These are phyloP conservation scores for Monopterus albus DNA, from an alignment of 2,113 vertebrate species.

Conservation along the genomic window DNA sequence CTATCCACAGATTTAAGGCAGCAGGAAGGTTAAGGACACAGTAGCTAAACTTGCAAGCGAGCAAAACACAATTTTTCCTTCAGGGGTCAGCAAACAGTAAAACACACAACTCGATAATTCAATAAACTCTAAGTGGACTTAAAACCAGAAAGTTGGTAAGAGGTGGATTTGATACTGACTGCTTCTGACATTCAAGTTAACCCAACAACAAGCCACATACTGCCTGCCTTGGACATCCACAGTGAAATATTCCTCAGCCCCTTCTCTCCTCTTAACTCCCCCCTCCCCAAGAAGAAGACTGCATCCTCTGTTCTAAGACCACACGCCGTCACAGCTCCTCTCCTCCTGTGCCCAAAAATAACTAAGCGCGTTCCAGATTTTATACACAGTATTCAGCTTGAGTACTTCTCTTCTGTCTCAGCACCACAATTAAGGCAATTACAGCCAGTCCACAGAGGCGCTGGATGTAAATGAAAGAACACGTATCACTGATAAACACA, in stretches of 20 bases:
- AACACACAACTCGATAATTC: slow-evolving; percentile 33
- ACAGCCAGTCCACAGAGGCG: neutral
- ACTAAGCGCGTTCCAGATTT: slow-evolving; percentile 68
- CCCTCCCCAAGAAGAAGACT: slow-evolving; percentile 72
- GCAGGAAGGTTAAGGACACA: neutral
- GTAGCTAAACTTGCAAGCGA: neutral
- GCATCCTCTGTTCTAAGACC: slow-evolving; percentile 78
- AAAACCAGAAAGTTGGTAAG: slow-evolving; percentile 15
- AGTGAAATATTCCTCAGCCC: slow-evolving; percentile 53
- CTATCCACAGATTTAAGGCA: neutral
- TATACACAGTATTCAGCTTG: slow-evolving; percentile 37
- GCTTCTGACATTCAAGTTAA: slow-evolving; percentile 54
- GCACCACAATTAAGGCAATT: slow-evolving; percentile 12
- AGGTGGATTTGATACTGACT: slow-evolving; percentile 42
- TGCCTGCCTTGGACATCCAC: slow-evolving; percentile 61
- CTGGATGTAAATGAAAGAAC: neutral
- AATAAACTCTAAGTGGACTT: slow-evolving; percentile 26
- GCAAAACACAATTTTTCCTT: slow-evolving; percentile 2
- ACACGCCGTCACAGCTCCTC: slow-evolving; percentile 79
- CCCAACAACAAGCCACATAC: slow-evolving; percentile 55
- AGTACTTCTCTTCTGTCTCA: slow-evolving; percentile 19
- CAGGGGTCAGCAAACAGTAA: neutral
- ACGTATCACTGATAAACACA: neutral
- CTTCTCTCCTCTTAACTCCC: slow-evolving; percentile 39
- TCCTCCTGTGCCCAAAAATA: slow-evolving; percentile 77